Evolutionary conservation across 2,797 vertebrate genomes (phyloP).

Genomic region (Graptemys geographica): DNA sequence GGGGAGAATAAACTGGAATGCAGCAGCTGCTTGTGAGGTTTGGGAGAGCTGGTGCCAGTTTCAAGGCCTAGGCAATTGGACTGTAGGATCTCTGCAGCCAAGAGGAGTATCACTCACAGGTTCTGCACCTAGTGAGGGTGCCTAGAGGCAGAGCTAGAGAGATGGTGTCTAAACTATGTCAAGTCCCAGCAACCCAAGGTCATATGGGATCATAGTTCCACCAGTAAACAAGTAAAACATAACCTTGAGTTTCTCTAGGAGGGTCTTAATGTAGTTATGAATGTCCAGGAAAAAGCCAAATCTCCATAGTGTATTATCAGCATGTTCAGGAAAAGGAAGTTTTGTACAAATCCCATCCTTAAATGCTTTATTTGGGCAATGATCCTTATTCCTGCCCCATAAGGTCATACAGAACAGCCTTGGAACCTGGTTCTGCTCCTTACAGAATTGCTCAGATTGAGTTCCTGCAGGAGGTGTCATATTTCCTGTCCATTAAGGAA

Average conservation of each 20-base stretch:
- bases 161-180: not conserved
- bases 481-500: not conserved
- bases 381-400: not conserved
- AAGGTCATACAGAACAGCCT: not conserved
- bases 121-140: not conserved
- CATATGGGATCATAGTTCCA: not conserved
- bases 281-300: not conserved
- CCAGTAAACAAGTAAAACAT: not conserved
- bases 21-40: not conserved
- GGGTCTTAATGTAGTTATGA: not conserved
- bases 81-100: not conserved
- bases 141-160: not conserved
- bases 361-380: not conserved
- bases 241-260: not conserved
- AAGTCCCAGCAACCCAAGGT: not conserved
- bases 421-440: not conserved
- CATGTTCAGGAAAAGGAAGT: not conserved
- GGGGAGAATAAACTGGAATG: not conserved
- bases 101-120: not conserved
- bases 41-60: not conserved
- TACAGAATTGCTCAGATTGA: not conserved
- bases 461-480: not conserved
- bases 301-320: not conserved
- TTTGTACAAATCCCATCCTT: not conserved
- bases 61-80: not conserved